Base-by-base conservation (phyloP, 1,140 invertebrate genomes). In the Paraescarpia echinospica region DNA sequence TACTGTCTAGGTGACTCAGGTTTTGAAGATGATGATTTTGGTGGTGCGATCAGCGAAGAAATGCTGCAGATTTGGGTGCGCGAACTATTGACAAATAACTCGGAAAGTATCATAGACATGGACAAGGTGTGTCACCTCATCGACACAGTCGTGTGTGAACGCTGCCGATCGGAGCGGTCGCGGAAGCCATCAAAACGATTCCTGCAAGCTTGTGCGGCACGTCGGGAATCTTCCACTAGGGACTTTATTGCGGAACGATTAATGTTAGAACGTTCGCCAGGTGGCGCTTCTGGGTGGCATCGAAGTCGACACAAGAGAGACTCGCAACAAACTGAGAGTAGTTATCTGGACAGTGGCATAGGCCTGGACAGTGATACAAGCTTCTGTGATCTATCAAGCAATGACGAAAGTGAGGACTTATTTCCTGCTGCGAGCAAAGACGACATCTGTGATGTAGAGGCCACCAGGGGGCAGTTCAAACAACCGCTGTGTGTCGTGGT, bases 301-400 rank as follows among this genome's bases (percentile, higher is more conserved):
- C 59, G 2, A 27, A 77, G 59, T 31, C 59, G 59, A 77, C 59
- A 77, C 22, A 77, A 77, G 59, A 77, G 59, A 27, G 59, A 77
- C 59, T 77, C 59, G 12, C 59, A 77, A 27, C 59, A 77, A 33
- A 91, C 33, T 31, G 33, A 41, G 22, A n/a, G 91, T 31, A 33
- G 90, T 91, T 88, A 31, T 34, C 33, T 34, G 35, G 89, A 92
- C 90, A 34, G 92, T 89, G 89, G 91, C 35, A 92, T 93, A 33
- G 94, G 95, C 92, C 92, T 94, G 90, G 95, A 94, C 89, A 94
- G 94, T 93, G 94, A 94, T 59, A 93, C 94, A 33, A 95, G 95
- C 90, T 91, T 95, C 51, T 93, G 94, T 35, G 93, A 94, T 91
- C 94, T 95, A 88, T 93, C 94, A 93, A 98, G 98, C 96, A 98